Conservation (phyloP, 92 coral and sea anemone genomes). For the Epizoanthus stellaris region DNA sequence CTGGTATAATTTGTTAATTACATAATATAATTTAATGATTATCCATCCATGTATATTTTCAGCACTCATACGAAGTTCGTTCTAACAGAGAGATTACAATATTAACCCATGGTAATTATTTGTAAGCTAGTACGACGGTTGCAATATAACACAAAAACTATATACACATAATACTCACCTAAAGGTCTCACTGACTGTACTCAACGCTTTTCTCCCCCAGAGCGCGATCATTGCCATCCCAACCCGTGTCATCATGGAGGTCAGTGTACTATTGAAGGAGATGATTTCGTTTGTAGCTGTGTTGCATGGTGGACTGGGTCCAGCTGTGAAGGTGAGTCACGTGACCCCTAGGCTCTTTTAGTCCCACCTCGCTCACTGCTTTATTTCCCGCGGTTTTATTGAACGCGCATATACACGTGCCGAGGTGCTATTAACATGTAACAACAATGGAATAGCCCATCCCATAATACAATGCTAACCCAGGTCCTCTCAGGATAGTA, state of each 20-base stretch:
- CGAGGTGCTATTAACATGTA: too few relatives aligned
- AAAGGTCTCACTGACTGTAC: not conserved
- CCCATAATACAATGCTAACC: too few relatives aligned
- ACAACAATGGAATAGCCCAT: too few relatives aligned
- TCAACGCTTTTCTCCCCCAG: slow-evolving; percentile 33
- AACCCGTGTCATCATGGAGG: slow-evolving; percentile 98
- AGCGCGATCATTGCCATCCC: slow-evolving; percentile 91
- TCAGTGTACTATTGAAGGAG: slow-evolving; percentile 82
- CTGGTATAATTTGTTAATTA: too few relatives aligned
- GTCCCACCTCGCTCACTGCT: not conserved
- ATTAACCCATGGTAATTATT: not conserved
- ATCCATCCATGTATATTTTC: too few relatives aligned
- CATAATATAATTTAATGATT: too few relatives aligned
- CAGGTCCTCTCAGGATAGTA: too few relatives aligned
- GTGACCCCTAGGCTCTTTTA: not conserved
- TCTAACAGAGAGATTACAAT: too few relatives aligned
- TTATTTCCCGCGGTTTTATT: too few relatives aligned
- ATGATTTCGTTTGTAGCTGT: slow-evolving; percentile 81
- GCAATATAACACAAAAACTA: not conserved
- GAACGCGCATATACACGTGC: too few relatives aligned
- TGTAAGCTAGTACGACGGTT: not conserved
- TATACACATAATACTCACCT: not conserved
- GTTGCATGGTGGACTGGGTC: slow-evolving; percentile 85
- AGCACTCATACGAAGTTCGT: too few relatives aligned
- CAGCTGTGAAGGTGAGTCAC: slow-evolving; percentile 85